Conservation (phyloP, 2,888 invertebrate genomes). For the Andrena bicolor region DNA sequence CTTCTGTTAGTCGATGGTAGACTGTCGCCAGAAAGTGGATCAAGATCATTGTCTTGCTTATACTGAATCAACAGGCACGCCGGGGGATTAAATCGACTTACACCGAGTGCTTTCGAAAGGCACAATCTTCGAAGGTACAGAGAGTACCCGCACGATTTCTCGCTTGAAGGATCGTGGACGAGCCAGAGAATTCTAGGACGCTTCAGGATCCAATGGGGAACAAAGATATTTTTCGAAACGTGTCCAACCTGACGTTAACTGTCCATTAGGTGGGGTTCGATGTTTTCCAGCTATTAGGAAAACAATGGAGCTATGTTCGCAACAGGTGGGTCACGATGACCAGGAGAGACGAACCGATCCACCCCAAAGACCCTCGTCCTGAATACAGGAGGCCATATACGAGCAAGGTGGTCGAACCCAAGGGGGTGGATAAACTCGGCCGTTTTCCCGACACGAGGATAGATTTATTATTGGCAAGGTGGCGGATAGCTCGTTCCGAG, state of each 20-base stretch:
- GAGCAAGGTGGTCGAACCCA: slow-evolving; percentile 68
- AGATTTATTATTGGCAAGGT: slow-evolving; percentile 79
- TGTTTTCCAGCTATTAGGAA: slow-evolving; percentile 65
- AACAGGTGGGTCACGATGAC: slow-evolving; percentile 73
- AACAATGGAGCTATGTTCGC: slow-evolving; percentile 60
- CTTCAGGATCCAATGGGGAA: slow-evolving; percentile 39
- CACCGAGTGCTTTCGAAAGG: slow-evolving; percentile 6
- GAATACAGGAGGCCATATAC: slow-evolving; percentile 39
- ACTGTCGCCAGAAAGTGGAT: slow-evolving; percentile 19
- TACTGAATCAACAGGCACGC: neutral
- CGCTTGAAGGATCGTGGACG: neutral
- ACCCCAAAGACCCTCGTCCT: slow-evolving; percentile 58
- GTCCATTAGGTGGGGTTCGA: slow-evolving; percentile 59
- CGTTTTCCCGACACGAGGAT: slow-evolving; percentile 69
- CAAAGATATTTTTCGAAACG: slow-evolving; percentile 66
- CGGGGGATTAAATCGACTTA: neutral
- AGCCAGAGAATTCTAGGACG: slow-evolving; percentile 16
- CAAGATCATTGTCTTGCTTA: slow-evolving; percentile 20
- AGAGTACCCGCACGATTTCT: neutral
- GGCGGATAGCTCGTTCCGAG: slow-evolving; percentile 70
- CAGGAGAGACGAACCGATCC: slow-evolving; percentile 45
- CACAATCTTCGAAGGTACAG: neutral
- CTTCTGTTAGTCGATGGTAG: slow-evolving; percentile 15
- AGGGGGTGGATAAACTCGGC: slow-evolving; percentile 61
- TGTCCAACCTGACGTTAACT: slow-evolving; percentile 64